Conservation (phyloP, 2,113 vertebrate species). For the Petrocephalus zakoni region DNA sequence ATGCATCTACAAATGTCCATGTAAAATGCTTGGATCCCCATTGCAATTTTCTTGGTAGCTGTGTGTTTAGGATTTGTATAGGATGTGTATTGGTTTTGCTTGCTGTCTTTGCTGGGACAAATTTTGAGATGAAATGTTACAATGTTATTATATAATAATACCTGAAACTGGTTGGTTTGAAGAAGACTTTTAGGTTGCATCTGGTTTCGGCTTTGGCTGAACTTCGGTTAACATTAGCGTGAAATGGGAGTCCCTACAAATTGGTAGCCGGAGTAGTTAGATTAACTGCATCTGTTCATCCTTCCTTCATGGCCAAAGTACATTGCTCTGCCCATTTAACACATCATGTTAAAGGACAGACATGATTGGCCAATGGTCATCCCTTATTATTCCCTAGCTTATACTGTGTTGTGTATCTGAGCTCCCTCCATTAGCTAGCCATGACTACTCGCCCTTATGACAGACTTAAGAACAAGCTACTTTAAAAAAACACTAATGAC, state of each 20-base stretch:
- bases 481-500: too few relatives aligned
- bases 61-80: background rate
- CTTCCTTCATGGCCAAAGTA: background rate
- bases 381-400: background rate
- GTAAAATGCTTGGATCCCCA: background rate
- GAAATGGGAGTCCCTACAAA: background rate
- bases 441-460: too few relatives aligned
- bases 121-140: background rate
- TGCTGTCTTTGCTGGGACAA: background rate
- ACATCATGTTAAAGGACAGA: background rate
- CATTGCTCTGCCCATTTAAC: background rate
- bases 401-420: background rate
- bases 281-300: background rate
- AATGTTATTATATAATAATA: background rate
- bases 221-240: background rate
- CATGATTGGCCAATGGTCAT: background rate
- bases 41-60: background rate
- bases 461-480: too few relatives aligned
- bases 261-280: background rate
- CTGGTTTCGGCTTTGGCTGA: background rate
- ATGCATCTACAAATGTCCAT: background rate
- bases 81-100: background rate
- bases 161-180: background rate
- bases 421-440: too few relatives aligned
- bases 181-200: background rate